Base-by-base conservation (phyloP, 2,888 invertebrate species). In the Amorpha juglandis region DNA sequence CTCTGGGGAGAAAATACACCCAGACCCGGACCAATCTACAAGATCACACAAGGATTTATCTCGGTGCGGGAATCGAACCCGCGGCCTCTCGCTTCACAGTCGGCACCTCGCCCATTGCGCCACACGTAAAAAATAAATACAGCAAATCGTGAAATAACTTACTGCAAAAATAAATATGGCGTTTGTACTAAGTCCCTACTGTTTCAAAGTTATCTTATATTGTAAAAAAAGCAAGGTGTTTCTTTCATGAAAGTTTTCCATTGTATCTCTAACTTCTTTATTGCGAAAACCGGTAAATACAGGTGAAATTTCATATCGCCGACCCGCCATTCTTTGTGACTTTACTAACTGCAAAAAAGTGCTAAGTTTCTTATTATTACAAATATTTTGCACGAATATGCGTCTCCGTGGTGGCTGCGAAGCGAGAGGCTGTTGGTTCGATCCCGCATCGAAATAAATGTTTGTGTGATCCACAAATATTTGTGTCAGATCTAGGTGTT, bases 221-320 rank as follows among this genome's bases (percentile, higher is more conserved):
- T 52, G 62, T 42, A 62, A 42, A 14, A 47, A 33, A 27, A 50
- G 11, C 58, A 51, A 48, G 8, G n/a, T n/a, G 6, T 48, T 42
- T 58, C 42, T 42, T 58, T 58, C 50, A 58, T 58, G 19, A 42
- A 58, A 58, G 19, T 58, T 58, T 58, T 19, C 42, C 38, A 58
- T 58, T 58, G 58, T 58, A 19, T 16, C 42, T 58, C 42, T 58
- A 58, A 58, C 42, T 58, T 58, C 58, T 58, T 58, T 42, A 58
- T 42, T 58, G 58, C 58, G 58, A 38, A 19, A 58, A 19, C 42
- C 42, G 42, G 58, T 58, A 58, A 58, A 58, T 19, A 58, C 42
- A 58, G 58, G 58, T 58, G 58, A 58, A 19, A 58, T 38, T 50
- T 50, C 19, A 58, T 58, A 58, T 58, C 19, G 58, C 58, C 19